Conservation (phyloP, 2,113 vertebrate genomes). For the Erythrocebus patas region DNA sequence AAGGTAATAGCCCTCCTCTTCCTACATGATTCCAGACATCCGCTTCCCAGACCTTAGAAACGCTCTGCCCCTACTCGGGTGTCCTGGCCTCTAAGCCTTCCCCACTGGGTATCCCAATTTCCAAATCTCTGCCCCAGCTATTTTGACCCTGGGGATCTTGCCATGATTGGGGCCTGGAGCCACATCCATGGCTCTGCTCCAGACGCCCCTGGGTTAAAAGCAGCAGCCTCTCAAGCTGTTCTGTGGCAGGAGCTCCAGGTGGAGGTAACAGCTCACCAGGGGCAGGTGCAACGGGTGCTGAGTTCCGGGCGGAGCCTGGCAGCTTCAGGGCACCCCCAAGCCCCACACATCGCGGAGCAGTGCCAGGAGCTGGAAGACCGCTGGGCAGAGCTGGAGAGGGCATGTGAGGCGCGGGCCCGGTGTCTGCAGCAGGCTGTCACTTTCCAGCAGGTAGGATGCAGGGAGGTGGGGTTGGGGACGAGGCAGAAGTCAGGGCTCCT, state of each 20-base stretch:
- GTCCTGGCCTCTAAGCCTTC: neutral
- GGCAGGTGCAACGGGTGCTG: conserved; percentile 84
- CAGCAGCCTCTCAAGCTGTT: neutral
- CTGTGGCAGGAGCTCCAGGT: conserved; percentile 85
- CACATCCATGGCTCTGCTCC: neutral
- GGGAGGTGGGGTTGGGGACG: neutral
- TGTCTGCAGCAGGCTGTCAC: conserved; percentile 84
- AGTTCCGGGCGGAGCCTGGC: conserved; percentile 83
- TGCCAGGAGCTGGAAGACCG: conserved; percentile 81
- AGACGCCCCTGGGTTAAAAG: neutral
- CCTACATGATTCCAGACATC: neutral
- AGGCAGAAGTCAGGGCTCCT: neutral
- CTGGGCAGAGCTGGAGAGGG: conserved; percentile 88
- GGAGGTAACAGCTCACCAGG: conserved; percentile 86
- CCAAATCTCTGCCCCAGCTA: neutral
- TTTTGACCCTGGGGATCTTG: neutral
- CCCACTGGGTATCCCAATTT: neutral
- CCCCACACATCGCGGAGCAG: conserved; percentile 81
- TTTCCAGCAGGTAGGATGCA: conserved; percentile 86
- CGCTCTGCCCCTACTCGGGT: neutral
- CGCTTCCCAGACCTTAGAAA: neutral
- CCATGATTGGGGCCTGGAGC: neutral
- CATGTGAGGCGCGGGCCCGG: conserved; percentile 81
- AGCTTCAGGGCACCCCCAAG: conserved; percentile 78
- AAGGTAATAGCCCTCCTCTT: conserved; percentile 80